phyloP scores from a whole-genome alignment of 2,888 invertebrate genomes.

The Tolmerus cingulatus region DNA sequence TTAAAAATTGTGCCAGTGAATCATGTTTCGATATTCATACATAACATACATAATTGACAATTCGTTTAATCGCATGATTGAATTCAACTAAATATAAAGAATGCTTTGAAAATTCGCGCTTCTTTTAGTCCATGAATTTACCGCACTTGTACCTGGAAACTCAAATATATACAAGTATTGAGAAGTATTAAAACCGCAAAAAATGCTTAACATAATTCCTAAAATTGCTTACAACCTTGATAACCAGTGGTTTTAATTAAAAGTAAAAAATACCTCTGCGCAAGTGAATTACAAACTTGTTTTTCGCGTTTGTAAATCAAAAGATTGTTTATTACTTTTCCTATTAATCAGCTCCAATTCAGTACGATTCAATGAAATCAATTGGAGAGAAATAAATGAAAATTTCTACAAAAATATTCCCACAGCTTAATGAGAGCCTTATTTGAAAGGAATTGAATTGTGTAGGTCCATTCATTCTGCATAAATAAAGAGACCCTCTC shows the following conservation, averaged over 20 bases:
- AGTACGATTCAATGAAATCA: neutral
- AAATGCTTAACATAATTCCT: neutral
- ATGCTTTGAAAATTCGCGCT: neutral
- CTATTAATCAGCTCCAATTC: neutral
- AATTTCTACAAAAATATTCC: neutral
- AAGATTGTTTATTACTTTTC: neutral
- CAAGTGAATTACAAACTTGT: neutral
- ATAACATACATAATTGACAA: too few species aligned
- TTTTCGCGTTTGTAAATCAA: neutral
- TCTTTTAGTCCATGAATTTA: neutral
- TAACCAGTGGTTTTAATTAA: neutral
- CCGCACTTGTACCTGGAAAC: neutral
- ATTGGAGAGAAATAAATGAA: neutral
- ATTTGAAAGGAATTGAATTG: neutral
- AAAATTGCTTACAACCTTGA: neutral
- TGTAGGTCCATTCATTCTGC: neutral
- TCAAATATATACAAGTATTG: neutral
- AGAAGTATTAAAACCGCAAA: neutral
- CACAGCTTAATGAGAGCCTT: neutral
- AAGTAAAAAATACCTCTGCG: neutral
- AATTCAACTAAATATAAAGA: neutral
- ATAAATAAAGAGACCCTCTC: neutral
- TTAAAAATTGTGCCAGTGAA: too few species aligned
- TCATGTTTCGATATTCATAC: too few species aligned
- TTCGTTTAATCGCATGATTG: neutral